Percentiles rank a stretch among this genome's conserved stretches.
Conservation (phyloP, 2,888 invertebrate species). For the Amblyjoppa fuscipennis region DNA sequence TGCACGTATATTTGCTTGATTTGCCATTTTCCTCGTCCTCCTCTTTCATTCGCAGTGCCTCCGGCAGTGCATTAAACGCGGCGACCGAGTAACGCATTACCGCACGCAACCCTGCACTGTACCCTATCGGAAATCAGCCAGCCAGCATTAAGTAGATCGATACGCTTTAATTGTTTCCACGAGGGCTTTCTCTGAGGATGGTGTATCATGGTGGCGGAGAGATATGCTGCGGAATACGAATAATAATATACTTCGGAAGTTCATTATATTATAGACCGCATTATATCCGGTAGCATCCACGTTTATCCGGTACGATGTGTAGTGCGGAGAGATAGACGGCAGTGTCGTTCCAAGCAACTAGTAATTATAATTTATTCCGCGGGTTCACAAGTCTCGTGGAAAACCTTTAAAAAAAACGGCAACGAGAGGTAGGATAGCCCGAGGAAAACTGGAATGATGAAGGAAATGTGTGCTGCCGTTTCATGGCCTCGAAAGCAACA, state of each 20-base stretch:
- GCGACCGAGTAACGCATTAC: slow-evolving; percentile 64
- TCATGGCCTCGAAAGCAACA: slow-evolving; percentile 30
- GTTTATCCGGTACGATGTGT: background rate
- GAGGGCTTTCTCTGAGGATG: slow-evolving; percentile 53
- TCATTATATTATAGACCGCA: background rate
- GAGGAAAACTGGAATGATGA: slow-evolving; percentile 29
- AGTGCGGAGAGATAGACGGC: slow-evolving; percentile 11
- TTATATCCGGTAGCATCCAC: background rate
- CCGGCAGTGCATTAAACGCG: slow-evolving; percentile 47
- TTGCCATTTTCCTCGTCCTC: slow-evolving; percentile 22
- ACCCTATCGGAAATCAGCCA: slow-evolving; percentile 65
- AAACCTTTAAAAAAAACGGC: slow-evolving; percentile 19
- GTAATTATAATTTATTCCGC: slow-evolving; percentile 56
- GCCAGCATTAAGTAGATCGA: slow-evolving; percentile 70
- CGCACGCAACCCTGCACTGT: slow-evolving; percentile 54
- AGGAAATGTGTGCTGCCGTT: slow-evolving; percentile 28
- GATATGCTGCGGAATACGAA: slow-evolving; percentile 26
- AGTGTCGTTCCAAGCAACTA: slow-evolving; percentile 39
- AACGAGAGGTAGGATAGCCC: slow-evolving; percentile 31
- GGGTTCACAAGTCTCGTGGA: slow-evolving; percentile 34
- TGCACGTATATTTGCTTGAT: slow-evolving; percentile 29
- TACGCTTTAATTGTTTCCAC: slow-evolving; percentile 70
- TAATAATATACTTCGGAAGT: background rate
- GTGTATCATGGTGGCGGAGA: slow-evolving; percentile 31
- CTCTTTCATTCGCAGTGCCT: slow-evolving; percentile 43